Conservation (phyloP, 2,113 vertebrate species). For the Oncorhynchus keta region DNA sequence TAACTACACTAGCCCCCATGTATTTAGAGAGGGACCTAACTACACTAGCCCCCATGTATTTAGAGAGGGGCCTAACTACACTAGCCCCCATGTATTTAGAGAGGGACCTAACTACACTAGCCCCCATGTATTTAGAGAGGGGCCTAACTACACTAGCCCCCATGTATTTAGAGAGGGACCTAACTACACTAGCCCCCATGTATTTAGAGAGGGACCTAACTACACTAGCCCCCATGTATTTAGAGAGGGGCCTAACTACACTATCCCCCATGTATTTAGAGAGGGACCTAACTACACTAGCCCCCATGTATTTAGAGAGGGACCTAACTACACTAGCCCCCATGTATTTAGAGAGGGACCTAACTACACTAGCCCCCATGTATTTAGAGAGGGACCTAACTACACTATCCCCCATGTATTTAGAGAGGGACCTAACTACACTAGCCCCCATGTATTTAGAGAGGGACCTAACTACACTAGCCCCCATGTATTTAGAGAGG, state of each 20-base stretch:
- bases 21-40: not conserved
- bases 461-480: not conserved
- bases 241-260: not conserved
- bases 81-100: not conserved
- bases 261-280: not conserved
- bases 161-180: not conserved
- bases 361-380: too few relatives aligned
- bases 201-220: not conserved
- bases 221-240: not conserved
- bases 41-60: not conserved
- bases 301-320: not conserved
- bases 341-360: not conserved
- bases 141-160: too few relatives aligned
- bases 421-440: not conserved
- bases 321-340: not conserved
- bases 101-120: not conserved
- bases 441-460: not conserved
- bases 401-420: not conserved
- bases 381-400: not conserved
- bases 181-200: too few relatives aligned
- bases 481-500: not conserved
- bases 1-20: too few relatives aligned
- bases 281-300: not conserved
- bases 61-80: not conserved
- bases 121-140: not conserved